Base-by-base conservation (phyloP, 2,888 invertebrate genomes). In the Diarsia brunnea region DNA sequence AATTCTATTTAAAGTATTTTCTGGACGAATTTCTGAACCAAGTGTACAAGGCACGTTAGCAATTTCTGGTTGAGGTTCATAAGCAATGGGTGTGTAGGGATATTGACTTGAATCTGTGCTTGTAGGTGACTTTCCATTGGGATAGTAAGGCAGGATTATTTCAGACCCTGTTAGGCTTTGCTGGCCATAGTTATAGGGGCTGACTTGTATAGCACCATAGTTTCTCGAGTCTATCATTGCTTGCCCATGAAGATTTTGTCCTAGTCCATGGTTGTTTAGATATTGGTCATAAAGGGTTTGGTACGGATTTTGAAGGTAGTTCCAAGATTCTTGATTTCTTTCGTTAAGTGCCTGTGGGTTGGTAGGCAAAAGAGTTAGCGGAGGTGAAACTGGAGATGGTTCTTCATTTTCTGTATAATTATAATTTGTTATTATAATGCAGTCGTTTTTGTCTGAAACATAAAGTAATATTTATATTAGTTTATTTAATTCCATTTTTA, bases 361-460 rank as follows among this genome's bases (percentile, higher is more conserved):
- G 2, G 12, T 53, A 43, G 47, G 12, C 31, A n/a, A 51, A 5
- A 68, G 1, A 4, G 53, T 27, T 4, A 53, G 21, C 11, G 64
- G 19, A 31, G 64, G 10, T 24, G 38, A 11, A 31, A 55, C 8
- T 24, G 24, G 60, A 38, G 66, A 0, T 11, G 49, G 78, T 78
- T 79, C 82, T 75, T 84, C 63, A 31, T 68, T n/a, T 75, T 79
- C 82, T 64, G 81, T 76, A n/a, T 68, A 81, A 21, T 78, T 73
- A 14, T 73, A 68, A 19, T 81, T 80, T 10, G 43, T 76, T 67
- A 79, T 69, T 19, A 61, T 64, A 19, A 78, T 79, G 45, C 64
- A 60, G 27, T 75, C 64, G 12, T 75, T 60, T 64, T 64, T n/a
- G 7, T 81, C 87, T 87, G 72, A 10, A 87, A 81, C n/a, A 43